Percentiles rank a stretch among this genome's conserved stretches.
Conservation (phyloP, 2,797 vertebrate genomes). For the Anableps anableps region DNA sequence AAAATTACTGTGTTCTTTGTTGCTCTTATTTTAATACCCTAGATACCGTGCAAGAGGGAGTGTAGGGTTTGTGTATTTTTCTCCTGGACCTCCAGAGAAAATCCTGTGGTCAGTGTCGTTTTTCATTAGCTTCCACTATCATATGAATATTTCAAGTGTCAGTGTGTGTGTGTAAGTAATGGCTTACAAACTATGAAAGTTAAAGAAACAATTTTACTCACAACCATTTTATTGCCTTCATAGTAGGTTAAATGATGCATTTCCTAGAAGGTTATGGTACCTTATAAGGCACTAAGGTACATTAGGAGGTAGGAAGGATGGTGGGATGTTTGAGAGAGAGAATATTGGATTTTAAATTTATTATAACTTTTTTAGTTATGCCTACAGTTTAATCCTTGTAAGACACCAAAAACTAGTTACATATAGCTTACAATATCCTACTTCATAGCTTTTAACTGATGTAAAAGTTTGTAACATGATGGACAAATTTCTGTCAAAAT, state of each 20-base stretch:
- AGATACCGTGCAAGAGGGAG: slow-evolving; percentile 43
- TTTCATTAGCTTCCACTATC: slow-evolving; percentile 32
- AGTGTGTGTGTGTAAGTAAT: slow-evolving; percentile 8
- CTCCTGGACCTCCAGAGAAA: slow-evolving; percentile 53
- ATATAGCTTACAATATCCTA: background rate
- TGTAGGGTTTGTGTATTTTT: slow-evolving; percentile 29
- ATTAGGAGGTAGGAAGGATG: background rate
- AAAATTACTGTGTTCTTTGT: slow-evolving; percentile 54
- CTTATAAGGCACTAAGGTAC: background rate
- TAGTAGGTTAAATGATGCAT: background rate
- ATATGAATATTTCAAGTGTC: slow-evolving; percentile 22
- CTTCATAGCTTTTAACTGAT: background rate
- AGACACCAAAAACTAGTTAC: background rate
- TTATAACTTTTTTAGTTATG: background rate
- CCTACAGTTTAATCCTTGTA: background rate
- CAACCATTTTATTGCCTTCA: background rate
- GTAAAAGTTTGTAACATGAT: background rate
- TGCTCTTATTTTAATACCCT: slow-evolving; percentile 63
- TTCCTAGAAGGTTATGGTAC: background rate
- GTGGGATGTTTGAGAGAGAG: background rate
- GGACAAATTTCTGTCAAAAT: background rate
- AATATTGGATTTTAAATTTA: background rate
- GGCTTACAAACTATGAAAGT: slow-evolving; percentile 16
- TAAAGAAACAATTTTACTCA: slow-evolving; percentile 13
- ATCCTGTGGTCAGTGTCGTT: slow-evolving; percentile 59